A percentile compares a stretch with the other conserved stretches of the same genome.
Evolutionary conservation across 2,113 vertebrate species (phyloP).

Genomic region (Formicarius rufipectus): DNA sequence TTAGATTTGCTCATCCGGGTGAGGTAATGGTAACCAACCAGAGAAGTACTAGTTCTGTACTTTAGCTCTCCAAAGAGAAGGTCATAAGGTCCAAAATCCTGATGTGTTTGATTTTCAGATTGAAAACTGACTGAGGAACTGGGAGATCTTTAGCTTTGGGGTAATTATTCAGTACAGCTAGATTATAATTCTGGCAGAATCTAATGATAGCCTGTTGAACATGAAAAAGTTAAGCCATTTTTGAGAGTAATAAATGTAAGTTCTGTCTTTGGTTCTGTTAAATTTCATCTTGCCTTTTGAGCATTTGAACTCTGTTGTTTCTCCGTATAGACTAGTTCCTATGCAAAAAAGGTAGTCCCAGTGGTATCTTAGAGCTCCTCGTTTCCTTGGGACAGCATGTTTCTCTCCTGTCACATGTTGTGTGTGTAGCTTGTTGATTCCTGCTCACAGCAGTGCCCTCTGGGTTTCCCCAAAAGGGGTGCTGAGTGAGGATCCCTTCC

Average conservation of each 20-base stretch:
- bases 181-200: neutral
- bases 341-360: neutral
- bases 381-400: neutral
- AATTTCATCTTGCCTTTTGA: neutral
- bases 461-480: neutral
- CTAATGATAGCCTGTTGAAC: neutral
- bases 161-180: neutral
- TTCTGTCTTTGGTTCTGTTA: neutral
- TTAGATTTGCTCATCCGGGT: neutral
- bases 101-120: neutral
- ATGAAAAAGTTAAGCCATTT: neutral
- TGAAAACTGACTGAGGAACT: neutral
- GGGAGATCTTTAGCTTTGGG: neutral
- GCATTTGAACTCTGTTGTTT: neutral
- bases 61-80: neutral
- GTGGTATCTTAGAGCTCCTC: neutral
- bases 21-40: neutral
- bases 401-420: neutral
- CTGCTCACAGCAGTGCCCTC: neutral
- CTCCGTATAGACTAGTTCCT: neutral
- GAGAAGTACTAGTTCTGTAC: neutral
- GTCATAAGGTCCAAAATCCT: neutral
- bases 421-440: rapidly evolving
- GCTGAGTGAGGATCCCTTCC: neutral
- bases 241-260: neutral